Evolutionary conservation across 2,113 vertebrate species (phyloP), one percentile per base, ranked within the genome.

Genomic region (Phoenicopterus ruber): DNA sequence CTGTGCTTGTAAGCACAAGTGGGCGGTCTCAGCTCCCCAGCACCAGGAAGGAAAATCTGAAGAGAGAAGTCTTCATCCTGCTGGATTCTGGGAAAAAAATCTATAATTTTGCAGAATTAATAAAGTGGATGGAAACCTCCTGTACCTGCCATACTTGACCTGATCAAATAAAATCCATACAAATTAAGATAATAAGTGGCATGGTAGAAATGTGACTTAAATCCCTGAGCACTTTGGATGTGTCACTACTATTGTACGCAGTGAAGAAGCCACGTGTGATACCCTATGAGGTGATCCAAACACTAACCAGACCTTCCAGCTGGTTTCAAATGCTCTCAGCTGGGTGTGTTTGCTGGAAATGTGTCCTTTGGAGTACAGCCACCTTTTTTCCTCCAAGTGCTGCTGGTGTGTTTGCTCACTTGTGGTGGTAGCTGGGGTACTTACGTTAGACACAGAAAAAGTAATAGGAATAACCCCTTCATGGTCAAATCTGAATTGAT

Each of bases 341-440:
- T 91, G 88, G 92, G 86, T 86, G 85, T 93, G 86, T 94, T 83
- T 95, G 82, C 84, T 97, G 74, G 86, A 96, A 97, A 83, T 46
- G 26, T 73, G 71, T 78, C 93, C 70, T 90, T 83, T 97, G 85
- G 88, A 87, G 31, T 50, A 22, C 0, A 50, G 88, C 79, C 93
- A 84, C 49, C 83, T 74, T 95, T 86, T 36, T 81, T 52, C 80
- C 44, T 14, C 66, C 79, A 36, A 40, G 49, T 28, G 10, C 74
- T 71, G 50, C 50, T 57, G 18, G 47, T 83, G 54, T 87, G 38
- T 82, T 91, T 81, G 46, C 42, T 83, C 29, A 28, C 58, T 65
- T 46, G 44, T 67, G 26, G 42, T 73, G 52, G 55, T 66, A 91
- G 61, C 32, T 0, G 1, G 71, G 82, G 25, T 63, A 31, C 20